A percentile compares a stretch with the other conserved stretches of the same genome.
Conservation (phyloP, 2,888 invertebrate genomes). For the Drosophila nr. fundita region DNA sequence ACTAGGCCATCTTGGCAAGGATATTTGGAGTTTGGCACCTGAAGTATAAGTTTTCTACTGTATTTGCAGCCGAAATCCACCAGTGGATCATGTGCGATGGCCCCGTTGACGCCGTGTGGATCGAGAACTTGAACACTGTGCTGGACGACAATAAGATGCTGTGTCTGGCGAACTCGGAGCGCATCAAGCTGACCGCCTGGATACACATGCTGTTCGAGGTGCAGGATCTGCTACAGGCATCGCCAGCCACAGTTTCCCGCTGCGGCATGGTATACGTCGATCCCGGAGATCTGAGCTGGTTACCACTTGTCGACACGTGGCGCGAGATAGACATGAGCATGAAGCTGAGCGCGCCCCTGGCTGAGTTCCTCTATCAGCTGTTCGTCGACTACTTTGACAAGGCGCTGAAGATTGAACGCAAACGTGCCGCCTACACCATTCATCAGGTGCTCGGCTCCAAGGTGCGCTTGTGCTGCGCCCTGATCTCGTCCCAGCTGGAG, state of each 20-base stretch:
- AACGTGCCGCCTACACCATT: slow-evolving; percentile 90
- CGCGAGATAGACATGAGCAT: slow-evolving; percentile 86
- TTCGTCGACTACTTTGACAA: slow-evolving; percentile 88
- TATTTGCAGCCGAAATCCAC: slow-evolving; percentile 88
- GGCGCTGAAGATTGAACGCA: slow-evolving; percentile 89
- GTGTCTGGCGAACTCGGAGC: slow-evolving; percentile 95
- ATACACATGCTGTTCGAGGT: slow-evolving; percentile 96
- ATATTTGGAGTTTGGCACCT: not conserved
- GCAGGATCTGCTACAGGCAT: slow-evolving; percentile 94
- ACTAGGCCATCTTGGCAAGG: not conserved
- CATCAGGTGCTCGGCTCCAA: slow-evolving; percentile 94
- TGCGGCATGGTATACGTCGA: slow-evolving; percentile 97
- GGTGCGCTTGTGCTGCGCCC: slow-evolving; percentile 90
- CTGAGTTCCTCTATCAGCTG: slow-evolving; percentile 88
- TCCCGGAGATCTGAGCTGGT: slow-evolving; percentile 92
- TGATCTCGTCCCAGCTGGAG: slow-evolving; percentile 89
- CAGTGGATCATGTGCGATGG: slow-evolving; percentile 97
- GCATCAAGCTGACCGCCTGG: slow-evolving; percentile 94
- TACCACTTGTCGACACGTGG: slow-evolving; percentile 93
- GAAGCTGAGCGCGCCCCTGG: slow-evolving; percentile 86
- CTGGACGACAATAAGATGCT: slow-evolving; percentile 97
- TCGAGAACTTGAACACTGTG: slow-evolving; percentile 96
- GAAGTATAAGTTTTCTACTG: too few relatives aligned
- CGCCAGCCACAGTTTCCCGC: slow-evolving; percentile 94
- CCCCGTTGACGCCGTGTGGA: slow-evolving; percentile 97